These are phyloP conservation scores for Gonioctena quinquepunctata DNA, from an alignment of 1,140 invertebrate species.

Conservation along the genomic window DNA sequence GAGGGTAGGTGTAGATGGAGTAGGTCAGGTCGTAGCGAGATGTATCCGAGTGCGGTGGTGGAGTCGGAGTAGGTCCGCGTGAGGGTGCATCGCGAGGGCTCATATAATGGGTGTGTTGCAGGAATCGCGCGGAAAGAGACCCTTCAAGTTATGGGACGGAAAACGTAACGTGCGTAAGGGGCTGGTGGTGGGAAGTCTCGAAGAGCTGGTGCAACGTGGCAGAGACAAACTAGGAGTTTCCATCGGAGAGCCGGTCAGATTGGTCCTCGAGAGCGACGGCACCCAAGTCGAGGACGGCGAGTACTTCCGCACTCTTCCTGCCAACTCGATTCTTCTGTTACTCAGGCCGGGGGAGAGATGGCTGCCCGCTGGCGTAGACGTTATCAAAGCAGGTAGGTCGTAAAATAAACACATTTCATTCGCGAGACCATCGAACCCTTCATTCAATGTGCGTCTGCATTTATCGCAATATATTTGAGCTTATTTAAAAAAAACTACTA, in stretches of 20 bases:
- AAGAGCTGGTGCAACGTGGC: constrained; percentile 88
- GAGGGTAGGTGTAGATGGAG: constrained; percentile 31
- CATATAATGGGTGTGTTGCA: constrained; percentile 57
- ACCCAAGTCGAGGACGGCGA: constrained; percentile 94
- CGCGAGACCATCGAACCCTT: too few species aligned
- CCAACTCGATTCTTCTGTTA: constrained; percentile 87
- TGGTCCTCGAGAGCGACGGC: constrained; percentile 92
- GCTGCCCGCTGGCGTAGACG: constrained; percentile 88
- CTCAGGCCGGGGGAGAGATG: constrained; percentile 87
- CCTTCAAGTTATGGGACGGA: constrained; percentile 97
- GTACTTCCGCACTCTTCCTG: constrained; percentile 88
- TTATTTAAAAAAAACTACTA: too few species aligned
- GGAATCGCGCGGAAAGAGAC: constrained; percentile 91
- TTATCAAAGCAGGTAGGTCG: constrained; percentile 83
- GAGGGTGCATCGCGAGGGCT: constrained; percentile 9
- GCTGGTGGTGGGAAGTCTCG: constrained; percentile 87
- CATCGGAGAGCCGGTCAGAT: constrained; percentile 77
- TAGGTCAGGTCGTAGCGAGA: constrained; percentile 46
- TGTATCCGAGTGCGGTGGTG: constrained; percentile 32
- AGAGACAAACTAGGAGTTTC: constrained; percentile 88
- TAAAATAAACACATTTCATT: too few species aligned
- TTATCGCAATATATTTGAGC: too few species aligned
- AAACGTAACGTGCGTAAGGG: constrained; percentile 92
- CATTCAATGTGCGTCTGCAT: too few species aligned
- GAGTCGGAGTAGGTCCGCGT: background rate